phyloP scores from a whole-genome alignment of 2,888 invertebrate genomes.

The Amiota mariae region DNA sequence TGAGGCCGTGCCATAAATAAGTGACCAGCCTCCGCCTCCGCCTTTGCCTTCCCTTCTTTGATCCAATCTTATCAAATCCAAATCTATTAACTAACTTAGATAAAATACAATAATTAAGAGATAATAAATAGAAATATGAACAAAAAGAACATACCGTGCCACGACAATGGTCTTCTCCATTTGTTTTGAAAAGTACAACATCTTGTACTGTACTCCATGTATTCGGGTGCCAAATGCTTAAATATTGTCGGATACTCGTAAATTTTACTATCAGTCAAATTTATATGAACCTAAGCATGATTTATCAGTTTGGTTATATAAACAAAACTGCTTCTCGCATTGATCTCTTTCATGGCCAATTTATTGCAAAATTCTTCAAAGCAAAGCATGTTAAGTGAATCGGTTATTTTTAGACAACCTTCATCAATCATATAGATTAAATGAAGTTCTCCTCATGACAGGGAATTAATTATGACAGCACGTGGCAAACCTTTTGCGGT shows the following conservation, averaged over 20 bases:
- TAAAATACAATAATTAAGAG: too few species aligned
- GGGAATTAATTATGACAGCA: slow-evolving; percentile 46
- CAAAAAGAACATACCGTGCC: slow-evolving; percentile 37
- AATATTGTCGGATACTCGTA: slow-evolving; percentile 46
- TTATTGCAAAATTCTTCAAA: too few species aligned
- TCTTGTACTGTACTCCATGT: slow-evolving; percentile 40
- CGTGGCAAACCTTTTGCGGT: slow-evolving; percentile 46
- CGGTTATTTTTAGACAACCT: slow-evolving; percentile 39
- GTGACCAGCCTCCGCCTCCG: too few species aligned
- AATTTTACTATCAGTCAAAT: slow-evolving; percentile 36
- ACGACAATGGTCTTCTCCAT: slow-evolving; percentile 42
- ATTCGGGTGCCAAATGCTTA: slow-evolving; percentile 36
- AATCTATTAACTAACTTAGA: too few species aligned
- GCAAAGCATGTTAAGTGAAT: too few species aligned
- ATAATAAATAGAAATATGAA: neutral
- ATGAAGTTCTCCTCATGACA: slow-evolving; percentile 31
- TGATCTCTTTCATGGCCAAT: slow-evolving; percentile 35
- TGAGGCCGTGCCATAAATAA: too few species aligned
- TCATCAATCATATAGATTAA: slow-evolving; percentile 56
- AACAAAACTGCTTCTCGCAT: slow-evolving; percentile 39
- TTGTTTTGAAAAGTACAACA: slow-evolving; percentile 44
- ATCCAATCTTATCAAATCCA: too few species aligned
- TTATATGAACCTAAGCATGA: slow-evolving; percentile 44
- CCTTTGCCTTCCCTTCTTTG: too few species aligned
- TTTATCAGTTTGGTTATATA: slow-evolving; percentile 44